Evolutionary conservation across 1,140 invertebrate species (phyloP).

Genomic region (Drosophila subpulchrella): DNA sequence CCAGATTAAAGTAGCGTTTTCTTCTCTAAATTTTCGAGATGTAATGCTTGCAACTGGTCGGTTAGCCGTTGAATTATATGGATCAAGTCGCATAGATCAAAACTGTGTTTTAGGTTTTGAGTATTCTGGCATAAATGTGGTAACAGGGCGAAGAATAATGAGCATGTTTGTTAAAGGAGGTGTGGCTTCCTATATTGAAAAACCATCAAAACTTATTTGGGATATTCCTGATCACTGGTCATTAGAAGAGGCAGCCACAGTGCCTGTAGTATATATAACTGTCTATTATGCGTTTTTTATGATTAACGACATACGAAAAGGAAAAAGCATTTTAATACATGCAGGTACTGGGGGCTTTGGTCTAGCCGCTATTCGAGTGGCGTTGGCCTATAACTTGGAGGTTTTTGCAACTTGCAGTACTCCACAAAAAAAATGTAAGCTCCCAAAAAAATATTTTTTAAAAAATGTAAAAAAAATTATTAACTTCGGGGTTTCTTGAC

Average conservation of each 20-base stretch:
- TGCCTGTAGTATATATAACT: slow-evolving; percentile 94
- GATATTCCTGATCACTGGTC: slow-evolving; percentile 92
- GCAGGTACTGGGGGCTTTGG: slow-evolving; percentile 96
- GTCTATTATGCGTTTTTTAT: slow-evolving; percentile 92
- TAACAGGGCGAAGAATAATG: slow-evolving; percentile 89
- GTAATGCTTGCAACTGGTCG: slow-evolving; percentile 92
- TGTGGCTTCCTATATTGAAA: slow-evolving; percentile 88
- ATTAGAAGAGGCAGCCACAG: slow-evolving; percentile 93
- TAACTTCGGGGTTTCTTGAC: no score
- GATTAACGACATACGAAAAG: slow-evolving; percentile 87
- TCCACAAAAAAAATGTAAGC: slow-evolving; percentile 90
- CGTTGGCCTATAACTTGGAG: slow-evolving; percentile 89
- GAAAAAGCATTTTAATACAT: slow-evolving; percentile 92
- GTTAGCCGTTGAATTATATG: slow-evolving; percentile 87
- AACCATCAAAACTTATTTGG: slow-evolving; percentile 87
- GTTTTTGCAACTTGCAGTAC: slow-evolving; percentile 92
- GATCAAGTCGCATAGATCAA: slow-evolving; percentile 86
- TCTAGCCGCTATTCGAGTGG: slow-evolving; percentile 92
- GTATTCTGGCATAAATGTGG: slow-evolving; percentile 87
- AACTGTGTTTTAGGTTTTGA: slow-evolving; percentile 91
- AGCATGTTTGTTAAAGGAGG: slow-evolving; percentile 87
- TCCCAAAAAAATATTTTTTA: no score
- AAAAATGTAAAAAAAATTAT: no score
- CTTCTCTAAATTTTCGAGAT: slow-evolving; percentile 91
- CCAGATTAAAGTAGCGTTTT: slow-evolving; percentile 87